Conservation (phyloP, 2,888 invertebrate genomes). For the Tenthredo amoena region DNA sequence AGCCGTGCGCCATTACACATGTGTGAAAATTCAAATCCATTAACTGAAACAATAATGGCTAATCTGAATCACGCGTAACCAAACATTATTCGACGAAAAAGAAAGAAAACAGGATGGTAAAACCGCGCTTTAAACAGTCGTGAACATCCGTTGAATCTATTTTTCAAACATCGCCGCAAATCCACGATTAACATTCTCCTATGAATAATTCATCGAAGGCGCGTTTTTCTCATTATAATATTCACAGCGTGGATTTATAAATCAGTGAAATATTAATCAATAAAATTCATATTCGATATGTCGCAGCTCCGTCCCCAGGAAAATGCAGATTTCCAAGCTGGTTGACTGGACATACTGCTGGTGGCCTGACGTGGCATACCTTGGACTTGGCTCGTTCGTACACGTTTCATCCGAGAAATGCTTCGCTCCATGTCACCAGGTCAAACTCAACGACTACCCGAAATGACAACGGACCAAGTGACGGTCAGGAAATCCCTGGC, state of each 20-base stretch:
- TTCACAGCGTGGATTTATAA: not conserved
- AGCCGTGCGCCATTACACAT: not conserved
- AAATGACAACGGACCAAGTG: slow-evolving; percentile 67
- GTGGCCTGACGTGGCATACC: slow-evolving; percentile 86
- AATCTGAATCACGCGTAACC: not conserved
- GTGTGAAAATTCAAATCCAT: slow-evolving; percentile 35
- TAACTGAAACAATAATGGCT: slow-evolving; percentile 36
- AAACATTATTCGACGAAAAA: not conserved
- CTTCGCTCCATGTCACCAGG: slow-evolving; percentile 86
- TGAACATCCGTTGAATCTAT: not conserved
- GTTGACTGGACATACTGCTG: slow-evolving; percentile 86
- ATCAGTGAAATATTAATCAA: not conserved
- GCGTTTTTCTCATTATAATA: not conserved
- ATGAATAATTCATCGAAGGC: not conserved
- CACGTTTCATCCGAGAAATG: slow-evolving; percentile 90
- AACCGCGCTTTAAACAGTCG: not conserved
- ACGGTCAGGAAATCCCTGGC: slow-evolving; percentile 70
- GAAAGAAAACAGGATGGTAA: not conserved
- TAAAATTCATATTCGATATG: not conserved
- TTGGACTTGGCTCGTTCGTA: slow-evolving; percentile 92
- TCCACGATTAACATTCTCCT: not conserved
- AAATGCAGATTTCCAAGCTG: slow-evolving; percentile 93
- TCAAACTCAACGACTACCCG: slow-evolving; percentile 72
- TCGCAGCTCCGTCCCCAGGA: slow-evolving; percentile 85
- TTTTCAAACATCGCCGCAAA: not conserved